Percentiles rank a stretch among this genome's conserved stretches.
phyloP scores from a whole-genome alignment of 2,113 vertebrate genomes.

The Xiphorhynchus elegans region DNA sequence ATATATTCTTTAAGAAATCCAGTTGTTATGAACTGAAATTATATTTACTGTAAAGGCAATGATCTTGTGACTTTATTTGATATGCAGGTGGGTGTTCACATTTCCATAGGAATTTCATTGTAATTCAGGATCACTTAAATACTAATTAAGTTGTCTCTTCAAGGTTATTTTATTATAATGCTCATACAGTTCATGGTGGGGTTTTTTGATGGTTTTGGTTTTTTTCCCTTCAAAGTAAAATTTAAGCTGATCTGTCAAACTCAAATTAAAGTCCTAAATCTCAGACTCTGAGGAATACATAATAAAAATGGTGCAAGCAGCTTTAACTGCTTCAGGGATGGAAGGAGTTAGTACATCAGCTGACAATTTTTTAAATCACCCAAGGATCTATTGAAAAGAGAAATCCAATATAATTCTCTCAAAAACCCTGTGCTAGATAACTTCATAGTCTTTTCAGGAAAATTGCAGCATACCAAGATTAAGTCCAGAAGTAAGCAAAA shows the following conservation, averaged over 20 bases:
- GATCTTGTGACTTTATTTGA: constrained; percentile 52
- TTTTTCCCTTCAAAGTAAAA: constrained; percentile 13
- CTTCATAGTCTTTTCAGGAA: not conserved
- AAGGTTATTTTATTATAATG: constrained; percentile 65
- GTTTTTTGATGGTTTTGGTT: not conserved
- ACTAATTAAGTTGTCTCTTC: constrained; percentile 71
- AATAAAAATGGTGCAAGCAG: not conserved
- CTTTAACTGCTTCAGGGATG: constrained; percentile 3
- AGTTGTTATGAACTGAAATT: not conserved
- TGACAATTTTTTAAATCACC: not conserved
- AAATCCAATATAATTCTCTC: not conserved
- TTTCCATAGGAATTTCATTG: constrained; percentile 65
- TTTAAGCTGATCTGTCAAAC: constrained; percentile 48
- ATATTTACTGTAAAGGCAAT: constrained; percentile 49
- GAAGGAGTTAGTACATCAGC: not conserved
- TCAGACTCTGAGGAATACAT: not conserved
- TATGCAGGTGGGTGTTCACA: constrained; percentile 52
- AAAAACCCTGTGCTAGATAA: not conserved
- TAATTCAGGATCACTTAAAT: constrained; percentile 69
- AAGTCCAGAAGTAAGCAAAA: not conserved
- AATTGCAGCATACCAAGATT: not conserved
- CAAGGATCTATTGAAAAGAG: not conserved
- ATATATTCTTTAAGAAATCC: constrained; percentile 16
- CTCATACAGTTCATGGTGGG: not conserved
- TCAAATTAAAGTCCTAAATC: constrained; percentile 32